Evolutionary conservation across 2,888 invertebrate genomes (phyloP), one percentile per base, ranked within the genome.

Genomic region (Noctua janthina): DNA sequence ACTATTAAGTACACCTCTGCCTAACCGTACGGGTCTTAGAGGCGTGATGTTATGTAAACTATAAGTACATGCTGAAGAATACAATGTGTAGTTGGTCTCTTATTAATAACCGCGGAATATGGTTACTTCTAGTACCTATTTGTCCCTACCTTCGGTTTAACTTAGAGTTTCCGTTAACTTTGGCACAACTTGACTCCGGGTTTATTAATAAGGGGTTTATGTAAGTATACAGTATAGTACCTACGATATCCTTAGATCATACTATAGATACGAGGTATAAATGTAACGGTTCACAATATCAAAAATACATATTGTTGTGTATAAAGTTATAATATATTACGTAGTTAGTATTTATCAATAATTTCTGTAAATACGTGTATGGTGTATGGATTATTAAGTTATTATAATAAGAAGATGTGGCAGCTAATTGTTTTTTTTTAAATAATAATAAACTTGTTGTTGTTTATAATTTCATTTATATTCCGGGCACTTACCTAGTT

Each of bases 371-470:
- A 68, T 82, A 71, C 66, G 69, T 73, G 23, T 67, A 54, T 54
- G 29, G 3, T 54, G 43, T 66, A 62, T 54, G 43, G 0, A 39
- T 76, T 54, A 46, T 76, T 59, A 56, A 74, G 69, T 67, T 74
- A 46, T 72, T 72, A 70, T 23, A 70, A 76, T 69, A 64, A 46
- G 77, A 70, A 59, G n/a, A 71, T 71, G 79, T 29, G 39, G 54
- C 68, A 73, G 59, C 54, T 74, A 69, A 54, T 43, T 72, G 11
- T 62, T 54, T 70, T 79, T 76, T 79, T 75, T 79, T 77, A 1
- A 84, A 74, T 84, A 78, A 84, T 84, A n/a, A 67, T 72, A 62
- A 79, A 56, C 5, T 87, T 86, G 70, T 79, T 86, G 70, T 79
- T 80, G 43, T 82, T 82, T 68, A n/a, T 66, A 17, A 74, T 74